Conservation (phyloP, 2,797 vertebrate genomes). For the Varecia variegata region DNA sequence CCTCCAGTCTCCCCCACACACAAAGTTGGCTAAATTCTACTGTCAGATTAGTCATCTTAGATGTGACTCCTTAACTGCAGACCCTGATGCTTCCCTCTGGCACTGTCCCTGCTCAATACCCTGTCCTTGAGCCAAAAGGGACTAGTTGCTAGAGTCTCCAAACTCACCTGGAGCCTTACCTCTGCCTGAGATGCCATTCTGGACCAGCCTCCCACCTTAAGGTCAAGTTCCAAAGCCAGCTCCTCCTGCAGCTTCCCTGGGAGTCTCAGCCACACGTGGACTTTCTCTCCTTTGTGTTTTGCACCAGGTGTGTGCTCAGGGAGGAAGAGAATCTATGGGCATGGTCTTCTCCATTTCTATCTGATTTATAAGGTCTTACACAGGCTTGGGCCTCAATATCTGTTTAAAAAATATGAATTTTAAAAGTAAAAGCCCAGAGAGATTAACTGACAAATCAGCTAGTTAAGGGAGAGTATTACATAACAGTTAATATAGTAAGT, state of each 20-base stretch:
- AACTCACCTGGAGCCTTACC: not conserved
- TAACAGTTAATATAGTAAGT: not conserved
- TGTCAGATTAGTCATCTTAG: not conserved
- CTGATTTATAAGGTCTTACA: not conserved
- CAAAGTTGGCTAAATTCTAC: not conserved
- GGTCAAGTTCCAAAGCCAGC: not conserved
- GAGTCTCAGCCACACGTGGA: not conserved
- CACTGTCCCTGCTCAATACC: not conserved
- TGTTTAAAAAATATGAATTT: not conserved
- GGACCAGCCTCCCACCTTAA: not conserved
- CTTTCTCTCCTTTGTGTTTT: not conserved
- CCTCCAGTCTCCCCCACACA: not conserved
- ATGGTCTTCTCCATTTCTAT: not conserved
- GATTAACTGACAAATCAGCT: not conserved
- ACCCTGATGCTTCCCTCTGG: not conserved
- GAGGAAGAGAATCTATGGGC: no score
- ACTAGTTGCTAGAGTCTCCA: not conserved
- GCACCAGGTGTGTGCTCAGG: not conserved
- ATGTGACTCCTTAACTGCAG: not conserved
- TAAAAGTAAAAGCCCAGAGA: conserved; percentile 3
- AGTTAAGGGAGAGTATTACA: not conserved
- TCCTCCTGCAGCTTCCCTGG: not conserved
- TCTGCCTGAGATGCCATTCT: not conserved
- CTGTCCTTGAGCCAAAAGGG: not conserved
- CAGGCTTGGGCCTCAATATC: not conserved